Conservation (phyloP, 1,140 invertebrate genomes). For the Brachionus koreanus region DNA sequence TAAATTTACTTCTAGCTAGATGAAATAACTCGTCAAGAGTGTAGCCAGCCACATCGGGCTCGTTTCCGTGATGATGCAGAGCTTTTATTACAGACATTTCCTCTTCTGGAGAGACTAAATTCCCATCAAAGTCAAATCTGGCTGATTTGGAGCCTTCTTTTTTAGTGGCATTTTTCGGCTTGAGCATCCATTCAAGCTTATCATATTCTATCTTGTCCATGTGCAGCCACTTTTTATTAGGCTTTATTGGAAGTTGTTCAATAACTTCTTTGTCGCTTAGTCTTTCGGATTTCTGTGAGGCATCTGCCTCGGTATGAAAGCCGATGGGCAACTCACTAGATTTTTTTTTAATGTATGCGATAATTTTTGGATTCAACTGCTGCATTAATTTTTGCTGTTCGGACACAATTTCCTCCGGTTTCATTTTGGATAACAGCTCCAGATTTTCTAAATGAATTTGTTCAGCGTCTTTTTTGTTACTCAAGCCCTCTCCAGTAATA, state of each 20-base stretch:
- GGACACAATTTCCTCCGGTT: constrained; percentile 69
- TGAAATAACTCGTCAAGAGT: constrained; percentile 78
- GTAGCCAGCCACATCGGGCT: constrained; percentile 80
- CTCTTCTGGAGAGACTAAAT: constrained; percentile 56
- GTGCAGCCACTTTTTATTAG: constrained; percentile 68
- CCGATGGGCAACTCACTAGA: constrained; percentile 47
- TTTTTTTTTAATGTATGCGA: constrained; percentile 45
- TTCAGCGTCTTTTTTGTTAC: constrained; percentile 53
- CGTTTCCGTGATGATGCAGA: constrained; percentile 84
- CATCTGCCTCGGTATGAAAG: constrained; percentile 47
- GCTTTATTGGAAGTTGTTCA: constrained; percentile 48
- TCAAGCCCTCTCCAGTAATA: constrained; percentile 38
- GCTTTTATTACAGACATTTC: constrained; percentile 65
- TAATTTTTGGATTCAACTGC: constrained; percentile 42
- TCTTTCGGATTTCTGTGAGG: background rate
- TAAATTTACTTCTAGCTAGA: constrained; percentile 65
- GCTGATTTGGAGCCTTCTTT: constrained; percentile 61
- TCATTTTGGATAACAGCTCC: constrained; percentile 67
- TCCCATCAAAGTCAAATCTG: constrained; percentile 64
- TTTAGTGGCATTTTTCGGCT: constrained; percentile 11
- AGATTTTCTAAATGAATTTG: constrained; percentile 72
- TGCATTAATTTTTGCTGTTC: constrained; percentile 68
- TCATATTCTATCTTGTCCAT: constrained; percentile 75
- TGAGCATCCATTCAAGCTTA: constrained; percentile 76
- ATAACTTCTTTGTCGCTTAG: constrained; percentile 49